Evolutionary conservation across 2,113 vertebrate species (phyloP).

Genomic region (Scomber colias): DNA sequence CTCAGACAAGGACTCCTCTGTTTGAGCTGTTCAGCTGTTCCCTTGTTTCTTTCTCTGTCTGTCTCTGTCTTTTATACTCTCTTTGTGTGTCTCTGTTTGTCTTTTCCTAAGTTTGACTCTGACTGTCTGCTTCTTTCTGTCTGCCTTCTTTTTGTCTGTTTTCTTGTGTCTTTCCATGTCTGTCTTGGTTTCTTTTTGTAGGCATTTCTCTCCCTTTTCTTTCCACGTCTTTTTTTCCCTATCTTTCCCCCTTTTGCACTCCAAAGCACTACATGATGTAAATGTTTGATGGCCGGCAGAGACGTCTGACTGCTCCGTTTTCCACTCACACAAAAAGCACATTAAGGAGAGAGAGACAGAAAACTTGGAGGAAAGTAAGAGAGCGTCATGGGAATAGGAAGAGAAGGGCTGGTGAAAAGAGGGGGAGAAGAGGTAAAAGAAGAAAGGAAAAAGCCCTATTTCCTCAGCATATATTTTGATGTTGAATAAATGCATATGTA

Average conservation of each 20-base stretch:
- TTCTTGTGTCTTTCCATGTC: slow-evolving; percentile 17
- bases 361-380: slow-evolving; percentile 12
- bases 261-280: slow-evolving; percentile 57
- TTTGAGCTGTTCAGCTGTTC: slow-evolving; percentile 40
- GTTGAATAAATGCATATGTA: background rate
- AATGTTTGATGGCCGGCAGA: slow-evolving; percentile 74
- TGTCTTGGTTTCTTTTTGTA: slow-evolving; percentile 38
- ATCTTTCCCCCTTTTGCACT: slow-evolving; percentile 37
- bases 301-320: slow-evolving; percentile 44
- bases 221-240: slow-evolving; percentile 9
- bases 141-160: slow-evolving; percentile 5
- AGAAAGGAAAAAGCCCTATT: background rate
- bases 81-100: slow-evolving; percentile 32
- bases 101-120: slow-evolving; percentile 11
- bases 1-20: slow-evolving; percentile 69
- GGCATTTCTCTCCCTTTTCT: slow-evolving; percentile 18
- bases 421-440: background rate
- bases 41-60: slow-evolving; percentile 23
- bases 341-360: slow-evolving; percentile 43
- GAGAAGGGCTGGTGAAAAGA: background rate
- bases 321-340: slow-evolving; percentile 62
- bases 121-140: slow-evolving; percentile 22
- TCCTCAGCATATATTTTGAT: background rate
- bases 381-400: slow-evolving; percentile 22
- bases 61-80: slow-evolving; percentile 2